Base-by-base conservation (phyloP, 2,888 invertebrate species). In the Ptilodon capucinus region DNA sequence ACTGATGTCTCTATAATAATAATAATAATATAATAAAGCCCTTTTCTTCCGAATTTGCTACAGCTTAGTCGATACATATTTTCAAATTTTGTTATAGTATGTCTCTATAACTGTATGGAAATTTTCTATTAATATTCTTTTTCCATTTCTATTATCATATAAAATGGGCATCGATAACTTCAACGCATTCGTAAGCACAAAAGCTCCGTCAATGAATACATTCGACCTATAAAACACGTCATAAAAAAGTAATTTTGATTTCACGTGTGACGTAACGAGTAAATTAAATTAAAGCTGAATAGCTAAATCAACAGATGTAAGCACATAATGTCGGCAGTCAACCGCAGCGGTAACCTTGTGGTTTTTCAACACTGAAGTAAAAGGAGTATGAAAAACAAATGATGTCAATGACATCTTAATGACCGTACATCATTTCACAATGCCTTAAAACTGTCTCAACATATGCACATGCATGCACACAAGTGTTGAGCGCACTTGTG, bases 331-430 rank as follows among this genome's bases (percentile, higher is more conserved):
- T 48, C 53, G 51, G 77, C 69, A 77, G 76, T 61, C 54, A 46
- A 73, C 76, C 75, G 54, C 79, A 74, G 72, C 69, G 73, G 68
- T 63, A 56, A 47, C 49, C 46, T 50, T 74, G 76, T 64, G 72
- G 73, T 76, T 79, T 69, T 70, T 65, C 55, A 57, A 69, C 57
- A 56, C 71, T 21, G 78, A 76, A 69, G 66, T 56, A 73, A 71
- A 73, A 74, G 69, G 70, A 50, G 52, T 53, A 60, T 48, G 54
- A 74, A 77, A 78, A 80, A 77, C 79, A 83, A 84, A 79, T 72
- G 81, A 85, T 81, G 84, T 83, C 86, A 82, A 83, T 81, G 84
- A 81, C 86, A 83, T 60, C 46, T 35, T 81, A 82, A 82, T 81
- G 81, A 81, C 76, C 76, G 77, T 79, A 76, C 79, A 76, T 84